Evolutionary conservation across 2,113 vertebrate species (phyloP), one percentile per base, ranked within the genome.

Genomic region (Tenrec ecaudatus): DNA sequence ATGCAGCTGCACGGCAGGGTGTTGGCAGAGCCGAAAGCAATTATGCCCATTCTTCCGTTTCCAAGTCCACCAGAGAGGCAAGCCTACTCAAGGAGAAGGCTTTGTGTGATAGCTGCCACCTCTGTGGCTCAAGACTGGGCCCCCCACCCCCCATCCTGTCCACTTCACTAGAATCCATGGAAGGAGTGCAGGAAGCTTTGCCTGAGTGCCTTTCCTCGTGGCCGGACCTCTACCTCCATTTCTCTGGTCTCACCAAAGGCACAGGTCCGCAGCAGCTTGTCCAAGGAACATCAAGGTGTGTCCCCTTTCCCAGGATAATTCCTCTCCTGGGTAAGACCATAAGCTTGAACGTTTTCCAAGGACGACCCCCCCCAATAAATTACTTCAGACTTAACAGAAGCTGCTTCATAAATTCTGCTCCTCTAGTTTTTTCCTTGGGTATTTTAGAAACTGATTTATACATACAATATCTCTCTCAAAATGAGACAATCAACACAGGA

Each of bases 361-460:
- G 98, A 98, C 95, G 75, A 92, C 96, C 98, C 96, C 98, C 96
- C 94, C 97, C 98, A 98, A 98, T 97, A 98, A 98, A 98, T 98
- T 97, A 98, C 98, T 98, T 98, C 95, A 96, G 96, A 97, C 57
- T 3, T 96, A 93, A 85, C 96, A 96, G 95, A 97, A 98, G 96
- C 97, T 97, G 97, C 96, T 98, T 97, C 98, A 98, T 98, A 98
- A 98, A 98, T 98, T 95, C 97, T 88, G 89, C 94, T 95, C 89
- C 97, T 97, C 43, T 68, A 93, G 97, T 97, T 98, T 98, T 97
- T 98, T 98, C 97, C 98, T 97, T 88, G 97, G 95, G 96, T 98
- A 97, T 98, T 98, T 98, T 98, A 98, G 97, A 97, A 98, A 97
- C 96, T 98, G 98, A 98, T 98, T 98, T 98, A 98, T 98, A 98